These are phyloP conservation scores for Encarsia formosa DNA, from an alignment of 2,888 invertebrate genomes.

Conservation along the genomic window DNA sequence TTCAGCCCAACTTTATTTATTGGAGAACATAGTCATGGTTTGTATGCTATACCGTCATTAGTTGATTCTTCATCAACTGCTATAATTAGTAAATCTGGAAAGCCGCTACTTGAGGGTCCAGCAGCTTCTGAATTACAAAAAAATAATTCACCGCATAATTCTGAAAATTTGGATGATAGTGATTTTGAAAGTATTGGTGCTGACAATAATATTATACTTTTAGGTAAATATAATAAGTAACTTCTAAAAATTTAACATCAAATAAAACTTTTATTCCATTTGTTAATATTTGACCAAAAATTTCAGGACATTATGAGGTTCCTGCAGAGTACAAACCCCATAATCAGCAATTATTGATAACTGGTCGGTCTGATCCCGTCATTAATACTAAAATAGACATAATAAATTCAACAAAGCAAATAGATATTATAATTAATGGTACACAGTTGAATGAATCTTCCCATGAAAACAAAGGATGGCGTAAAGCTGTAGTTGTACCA, in stretches of 20 bases:
- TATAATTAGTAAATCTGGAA: slow-evolving; percentile 67
- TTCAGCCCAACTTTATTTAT: slow-evolving; percentile 86
- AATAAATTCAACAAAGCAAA: slow-evolving; percentile 32
- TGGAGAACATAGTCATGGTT: slow-evolving; percentile 79
- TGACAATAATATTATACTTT: slow-evolving; percentile 35
- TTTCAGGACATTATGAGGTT: slow-evolving; percentile 44
- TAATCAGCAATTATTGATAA: slow-evolving; percentile 45
- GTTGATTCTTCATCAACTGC: slow-evolving; percentile 88
- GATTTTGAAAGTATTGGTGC: slow-evolving; percentile 34
- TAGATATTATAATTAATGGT: slow-evolving; percentile 28
- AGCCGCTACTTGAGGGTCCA: slow-evolving; percentile 74
- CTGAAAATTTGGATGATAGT: slow-evolving; percentile 25
- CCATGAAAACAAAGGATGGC: slow-evolving; percentile 33
- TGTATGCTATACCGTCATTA: slow-evolving; percentile 88
- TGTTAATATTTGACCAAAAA: slow-evolving; percentile 1
- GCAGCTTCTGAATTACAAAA: slow-evolving; percentile 18
- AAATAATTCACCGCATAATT: slow-evolving; percentile 30
- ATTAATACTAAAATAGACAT: slow-evolving; percentile 32
- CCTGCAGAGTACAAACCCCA: slow-evolving; percentile 44
- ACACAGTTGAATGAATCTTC: slow-evolving; percentile 28
- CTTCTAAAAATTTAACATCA: background rate
- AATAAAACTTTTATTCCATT: slow-evolving; percentile 1
- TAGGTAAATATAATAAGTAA: slow-evolving; percentile 35
- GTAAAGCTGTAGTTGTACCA: slow-evolving; percentile 29
- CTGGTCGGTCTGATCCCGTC: slow-evolving; percentile 46